These are phyloP conservation scores for Streptopelia turtur DNA, from an alignment of 2,797 vertebrate species.

Conservation along the genomic window DNA sequence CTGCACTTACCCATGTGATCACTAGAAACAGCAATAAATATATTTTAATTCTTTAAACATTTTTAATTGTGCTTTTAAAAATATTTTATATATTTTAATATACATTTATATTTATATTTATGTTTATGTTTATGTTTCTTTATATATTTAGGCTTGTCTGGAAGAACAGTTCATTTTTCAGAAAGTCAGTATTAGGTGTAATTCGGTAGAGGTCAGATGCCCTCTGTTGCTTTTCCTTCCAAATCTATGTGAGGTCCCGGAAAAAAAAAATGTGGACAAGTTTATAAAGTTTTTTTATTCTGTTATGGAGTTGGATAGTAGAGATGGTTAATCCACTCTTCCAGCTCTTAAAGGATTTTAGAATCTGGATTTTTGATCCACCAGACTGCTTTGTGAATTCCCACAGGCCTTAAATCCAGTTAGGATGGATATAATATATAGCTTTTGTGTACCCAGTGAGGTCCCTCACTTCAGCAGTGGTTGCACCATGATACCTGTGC, in stretches of 20 bases:
- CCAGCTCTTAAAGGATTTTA: background rate
- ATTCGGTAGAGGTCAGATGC: background rate
- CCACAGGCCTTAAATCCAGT: background rate
- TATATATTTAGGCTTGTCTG: background rate
- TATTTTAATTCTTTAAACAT: background rate
- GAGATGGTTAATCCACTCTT: background rate
- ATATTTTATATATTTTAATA: background rate
- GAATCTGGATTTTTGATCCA: constrained; percentile 10
- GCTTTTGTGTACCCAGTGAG: background rate
- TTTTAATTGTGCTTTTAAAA: background rate
- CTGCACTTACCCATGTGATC: background rate
- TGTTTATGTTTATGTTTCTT: too few species aligned
- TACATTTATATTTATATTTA: too few species aligned
- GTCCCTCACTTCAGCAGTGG: background rate
- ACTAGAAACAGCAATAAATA: background rate
- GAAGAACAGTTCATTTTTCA: background rate
- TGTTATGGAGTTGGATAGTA: background rate
- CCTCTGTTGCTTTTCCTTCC: background rate
- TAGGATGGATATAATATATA: background rate
- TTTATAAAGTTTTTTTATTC: background rate
- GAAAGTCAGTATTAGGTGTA: background rate
- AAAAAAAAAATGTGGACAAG: background rate
- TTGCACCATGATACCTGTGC: constrained; percentile 33
- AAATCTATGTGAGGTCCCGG: background rate
- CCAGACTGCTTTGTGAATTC: background rate